phyloP scores from a whole-genome alignment of 2,113 vertebrate genomes.

The Pollimyrus isidori region DNA sequence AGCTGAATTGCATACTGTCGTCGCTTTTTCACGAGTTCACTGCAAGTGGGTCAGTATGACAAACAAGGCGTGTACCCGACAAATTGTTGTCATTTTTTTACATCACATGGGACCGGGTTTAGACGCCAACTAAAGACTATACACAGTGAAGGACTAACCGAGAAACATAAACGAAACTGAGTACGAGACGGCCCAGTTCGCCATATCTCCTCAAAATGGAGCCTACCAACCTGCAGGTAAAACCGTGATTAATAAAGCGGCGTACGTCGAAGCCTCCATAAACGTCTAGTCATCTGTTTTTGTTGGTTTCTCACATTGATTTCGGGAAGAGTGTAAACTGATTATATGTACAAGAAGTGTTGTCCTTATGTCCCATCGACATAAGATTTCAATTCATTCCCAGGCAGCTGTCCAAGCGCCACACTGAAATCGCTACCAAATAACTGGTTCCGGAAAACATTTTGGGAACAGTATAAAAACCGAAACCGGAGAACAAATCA shows the following conservation, averaged over 20 bases:
- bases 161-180: constrained; percentile 29
- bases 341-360: background rate
- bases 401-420: background rate
- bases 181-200: background rate
- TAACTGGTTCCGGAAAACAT: background rate
- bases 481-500: background rate
- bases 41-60: background rate
- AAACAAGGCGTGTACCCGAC: constrained; percentile 3
- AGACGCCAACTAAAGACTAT: constrained; percentile 12
- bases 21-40: background rate
- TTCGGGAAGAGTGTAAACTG: background rate
- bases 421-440: background rate
- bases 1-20: background rate
- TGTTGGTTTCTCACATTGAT: background rate
- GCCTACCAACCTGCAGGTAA: constrained; percentile 60
- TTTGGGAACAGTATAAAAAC: background rate
- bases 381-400: background rate
- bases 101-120: constrained; percentile 1
- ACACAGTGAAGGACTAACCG: constrained; percentile 44
- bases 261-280: background rate
- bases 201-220: constrained; percentile 45
- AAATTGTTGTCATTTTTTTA: constrained; percentile 38
- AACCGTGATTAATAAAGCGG: background rate
- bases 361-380: background rate
- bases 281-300: background rate